Evolutionary conservation across 2,888 invertebrate species (phyloP), one percentile per base, ranked within the genome.

Genomic region (Synergus laeviventris): DNA sequence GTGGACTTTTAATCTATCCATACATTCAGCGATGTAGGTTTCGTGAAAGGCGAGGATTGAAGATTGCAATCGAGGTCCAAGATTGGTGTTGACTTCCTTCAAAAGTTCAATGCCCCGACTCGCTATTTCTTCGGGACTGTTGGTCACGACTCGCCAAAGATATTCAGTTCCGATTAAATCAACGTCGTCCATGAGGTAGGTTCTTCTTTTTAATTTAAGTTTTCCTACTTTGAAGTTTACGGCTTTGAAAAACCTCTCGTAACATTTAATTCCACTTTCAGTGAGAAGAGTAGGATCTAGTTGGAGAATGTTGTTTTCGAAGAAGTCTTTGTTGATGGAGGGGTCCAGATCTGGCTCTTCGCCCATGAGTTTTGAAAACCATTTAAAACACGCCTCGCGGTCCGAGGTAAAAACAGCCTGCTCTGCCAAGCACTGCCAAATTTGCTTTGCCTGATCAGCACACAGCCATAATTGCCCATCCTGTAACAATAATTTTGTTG

Each of bases 321-420:
- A 99, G 92, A 99, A 99, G 91, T 97, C 97, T 90, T 96, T 94
- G 88, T 97, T 98, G 76, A 98, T 97, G 84, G 97, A 97, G 1
- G 98, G 98, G 92, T 99, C 99, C 75, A 99, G 92, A 91, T 99
- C 99, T 0, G 98, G 98, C 89, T 99, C 98, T 85, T 98, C 98
- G 21, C 97, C 97, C 97, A 98, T 97, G 54, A 98, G 92, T 92
- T 98, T 98, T 56, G 98, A 97, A 92, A 98, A 99, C 99, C 99
- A 99, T 86, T 97, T 96, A 92, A 99, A 99, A 91, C 99, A 98
- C 45, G 98, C 97, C 91, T 99, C 99, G 56, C 98, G 94, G 91
- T 99, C 99, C 1, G 96, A 95, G 16, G 95, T 93, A 90, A 98
- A 98, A 14, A 98, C 97, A 14, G 98, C 98, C 88, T 95, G 95